Conservation (phyloP, 2,888 invertebrate species). For the Elysia crispata region DNA sequence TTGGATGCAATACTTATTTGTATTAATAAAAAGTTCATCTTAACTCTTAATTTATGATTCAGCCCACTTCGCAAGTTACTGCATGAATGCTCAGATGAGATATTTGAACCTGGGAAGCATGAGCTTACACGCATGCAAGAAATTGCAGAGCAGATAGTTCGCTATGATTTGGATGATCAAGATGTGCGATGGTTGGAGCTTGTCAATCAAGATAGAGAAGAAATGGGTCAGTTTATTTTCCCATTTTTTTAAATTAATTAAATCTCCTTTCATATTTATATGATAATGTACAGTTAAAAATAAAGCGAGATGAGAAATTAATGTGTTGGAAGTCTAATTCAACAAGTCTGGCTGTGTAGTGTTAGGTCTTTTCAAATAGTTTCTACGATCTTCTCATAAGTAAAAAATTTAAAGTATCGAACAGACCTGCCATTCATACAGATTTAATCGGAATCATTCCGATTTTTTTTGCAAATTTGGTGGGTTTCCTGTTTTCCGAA, state of each 20-base stretch:
- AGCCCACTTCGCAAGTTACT: constrained; percentile 90
- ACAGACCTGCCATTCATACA: too few species aligned
- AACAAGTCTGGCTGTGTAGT: too few species aligned
- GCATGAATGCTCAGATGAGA: constrained; percentile 91
- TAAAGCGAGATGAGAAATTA: too few species aligned
- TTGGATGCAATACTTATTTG: too few species aligned
- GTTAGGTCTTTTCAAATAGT: too few species aligned
- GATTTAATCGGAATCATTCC: too few species aligned
- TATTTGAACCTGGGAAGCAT: constrained; percentile 90
- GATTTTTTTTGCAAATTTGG: too few species aligned
- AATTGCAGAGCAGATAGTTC: constrained; percentile 93
- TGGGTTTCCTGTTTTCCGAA: too few species aligned
- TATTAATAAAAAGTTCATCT: background rate
- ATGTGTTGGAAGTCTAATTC: too few species aligned
- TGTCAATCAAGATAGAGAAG: constrained; percentile 91
- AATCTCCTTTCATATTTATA: background rate
- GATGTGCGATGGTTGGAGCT: constrained; percentile 93
- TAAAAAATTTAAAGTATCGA: too few species aligned
- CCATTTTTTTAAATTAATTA: background rate
- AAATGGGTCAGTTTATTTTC: constrained; percentile 76
- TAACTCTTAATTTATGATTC: constrained; percentile 10
- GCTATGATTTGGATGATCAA: constrained; percentile 95
- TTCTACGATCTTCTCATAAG: too few species aligned
- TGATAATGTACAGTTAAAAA: too few species aligned
- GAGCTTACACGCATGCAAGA: constrained; percentile 90